Conservation (phyloP, 2,797 vertebrate genomes). For the Gambusia yucatana region DNA sequence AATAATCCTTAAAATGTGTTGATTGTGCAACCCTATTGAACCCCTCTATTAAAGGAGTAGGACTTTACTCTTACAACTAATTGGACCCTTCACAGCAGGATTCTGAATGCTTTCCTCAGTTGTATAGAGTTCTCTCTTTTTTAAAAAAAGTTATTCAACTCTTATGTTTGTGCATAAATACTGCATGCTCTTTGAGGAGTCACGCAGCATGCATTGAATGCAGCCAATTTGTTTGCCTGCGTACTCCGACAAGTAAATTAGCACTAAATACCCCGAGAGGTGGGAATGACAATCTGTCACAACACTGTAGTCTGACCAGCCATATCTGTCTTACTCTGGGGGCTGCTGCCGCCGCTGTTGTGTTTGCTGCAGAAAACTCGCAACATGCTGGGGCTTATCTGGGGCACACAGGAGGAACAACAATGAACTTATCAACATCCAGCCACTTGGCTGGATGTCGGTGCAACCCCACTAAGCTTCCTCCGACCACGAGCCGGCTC, state of each 20-base stretch:
- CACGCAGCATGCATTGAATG: constrained; percentile 16
- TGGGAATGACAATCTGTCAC: constrained; percentile 59
- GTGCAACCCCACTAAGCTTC: constrained; percentile 56
- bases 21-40: not conserved
- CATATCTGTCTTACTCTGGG: constrained; percentile 45
- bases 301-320: constrained; percentile 44
- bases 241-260: constrained; percentile 66
- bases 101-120: constrained; percentile 14
- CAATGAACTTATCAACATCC: constrained; percentile 77
- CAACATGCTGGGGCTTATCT: constrained; percentile 70
- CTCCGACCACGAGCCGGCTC: constrained; percentile 54
- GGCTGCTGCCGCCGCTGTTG: constrained; percentile 22
- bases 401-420: constrained; percentile 69
- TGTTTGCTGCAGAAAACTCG: constrained; percentile 32
- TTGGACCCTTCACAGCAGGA: not conserved
- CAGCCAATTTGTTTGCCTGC: constrained; percentile 41
- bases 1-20: not conserved
- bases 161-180: constrained; percentile 16
- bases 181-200: constrained; percentile 25
- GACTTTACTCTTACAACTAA: not conserved
- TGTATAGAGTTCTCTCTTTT: constrained; percentile 14
- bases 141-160: constrained; percentile 15
- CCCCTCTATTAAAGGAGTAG: not conserved
- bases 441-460: constrained; percentile 67
- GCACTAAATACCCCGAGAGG: constrained; percentile 58